Conservation (phyloP, 1,140 invertebrate species). For the Cyrtorhinus lividipennis region DNA sequence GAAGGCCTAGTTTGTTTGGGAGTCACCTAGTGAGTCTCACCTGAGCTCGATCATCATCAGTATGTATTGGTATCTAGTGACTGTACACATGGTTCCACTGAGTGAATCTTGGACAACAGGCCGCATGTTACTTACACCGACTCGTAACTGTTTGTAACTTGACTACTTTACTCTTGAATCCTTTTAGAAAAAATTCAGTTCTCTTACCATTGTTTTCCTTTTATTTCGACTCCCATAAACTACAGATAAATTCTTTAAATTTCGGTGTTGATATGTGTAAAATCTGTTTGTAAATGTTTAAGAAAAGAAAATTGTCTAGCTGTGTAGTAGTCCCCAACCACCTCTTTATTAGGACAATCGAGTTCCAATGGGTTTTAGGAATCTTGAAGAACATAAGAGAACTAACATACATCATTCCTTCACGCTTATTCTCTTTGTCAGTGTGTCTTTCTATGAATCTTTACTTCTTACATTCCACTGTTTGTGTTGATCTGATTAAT, state of each 20-base stretch:
- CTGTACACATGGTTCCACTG: no score
- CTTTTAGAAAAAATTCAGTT: no score
- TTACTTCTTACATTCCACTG: conserved; percentile 2
- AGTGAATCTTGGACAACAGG: no score
- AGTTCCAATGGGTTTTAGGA: not conserved
- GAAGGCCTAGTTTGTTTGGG: no score
- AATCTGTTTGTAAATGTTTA: not conserved
- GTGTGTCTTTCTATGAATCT: conserved; percentile 2
- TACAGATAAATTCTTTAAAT: not conserved
- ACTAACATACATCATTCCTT: not conserved
- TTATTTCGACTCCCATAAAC: no score
- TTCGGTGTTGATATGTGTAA: not conserved
- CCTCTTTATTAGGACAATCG: not conserved
- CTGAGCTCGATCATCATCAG: no score
- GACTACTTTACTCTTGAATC: no score
- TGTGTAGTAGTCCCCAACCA: not conserved
- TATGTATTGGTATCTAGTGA: no score
- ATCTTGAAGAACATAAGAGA: not conserved
- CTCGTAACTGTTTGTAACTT: no score
- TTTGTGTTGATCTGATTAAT: not conserved
- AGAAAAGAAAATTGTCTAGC: not conserved
- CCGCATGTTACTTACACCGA: no score
- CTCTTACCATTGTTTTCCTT: no score
- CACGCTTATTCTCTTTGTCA: not conserved
- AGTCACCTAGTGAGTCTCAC: no score